Base-by-base conservation (phyloP, 2,113 vertebrate species). In the Syrmaticus mikado region DNA sequence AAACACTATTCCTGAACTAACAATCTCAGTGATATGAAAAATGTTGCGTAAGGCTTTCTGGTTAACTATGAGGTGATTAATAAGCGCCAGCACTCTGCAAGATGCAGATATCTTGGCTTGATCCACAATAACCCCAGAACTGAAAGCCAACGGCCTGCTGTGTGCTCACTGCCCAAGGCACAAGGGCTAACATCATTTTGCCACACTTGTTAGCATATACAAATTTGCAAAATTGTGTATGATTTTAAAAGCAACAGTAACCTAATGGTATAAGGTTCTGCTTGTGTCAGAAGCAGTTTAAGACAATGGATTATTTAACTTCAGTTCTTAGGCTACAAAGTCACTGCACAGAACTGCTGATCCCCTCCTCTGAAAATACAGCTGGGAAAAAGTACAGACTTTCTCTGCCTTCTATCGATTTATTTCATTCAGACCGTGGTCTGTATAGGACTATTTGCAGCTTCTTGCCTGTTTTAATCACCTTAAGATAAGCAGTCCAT, bases 221-320 rank as follows among this genome's bases (percentile, higher is more conserved):
- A 70, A 66, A 87, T n/a, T 16, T 6, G 72, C n/a, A 46, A 62
- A 79, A 50, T n/a, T 0, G 0, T 9, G 25, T 24, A 52, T 28
- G 55, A 85, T 18, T 46, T 34, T 11, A 77, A 92, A 78, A 75
- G 55, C 80, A 43, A 61, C 76, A 81, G 60, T 27, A 90, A 68
- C 61, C 45, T 57, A 48, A 80, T 25, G 1, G 1, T 43, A 22
- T 25, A 58, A 66, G 34, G 87, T 46, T 91, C 75, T 60, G 43
- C n/a, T 73, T 71, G 57, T 60, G 62, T 50, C 72, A 87, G 60
- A 82, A 93, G 79, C 76, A 93, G 66, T 94, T 92, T 61, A 78
- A 79, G 53, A 8, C 87, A 64, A 83, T 71, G 62, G 7, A 81
- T 94, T 90, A 88, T 93, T 93, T 92, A 95, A 85, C 22, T 53